Base-by-base conservation (phyloP, 2,888 invertebrate species). In the Polyommatus icarus region DNA sequence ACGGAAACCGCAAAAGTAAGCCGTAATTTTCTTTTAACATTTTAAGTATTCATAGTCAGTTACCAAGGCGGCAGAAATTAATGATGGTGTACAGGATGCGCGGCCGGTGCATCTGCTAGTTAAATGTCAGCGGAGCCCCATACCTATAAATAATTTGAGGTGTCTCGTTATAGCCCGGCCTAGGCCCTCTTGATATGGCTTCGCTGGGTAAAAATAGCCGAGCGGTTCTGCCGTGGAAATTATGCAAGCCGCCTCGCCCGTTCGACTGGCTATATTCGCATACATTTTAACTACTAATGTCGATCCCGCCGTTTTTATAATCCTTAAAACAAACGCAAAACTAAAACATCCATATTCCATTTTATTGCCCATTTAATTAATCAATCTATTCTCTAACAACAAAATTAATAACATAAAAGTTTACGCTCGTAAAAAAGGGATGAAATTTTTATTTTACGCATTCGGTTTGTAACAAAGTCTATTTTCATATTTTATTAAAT, bases 61-160 rank as follows among this genome's bases (percentile, higher is more conserved):
- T 88, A 89, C 87, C 83, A 88, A 85, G 89, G 85, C 85, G 84
- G 87, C 87, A 89, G 87, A 90, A 89, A 90, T 90, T 90, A 91
- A 90, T 88, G 86, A 87, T 86, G 86, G 89, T 84, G 82, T 84
- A 84, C 83, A 83, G 83, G 84, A 85, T 84, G 85, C 85, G 83
- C 83, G 84, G 84, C 87, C 84, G 84, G 86, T 86, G 86, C 91
- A 91, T 91, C 90, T 90, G 91, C 90, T 84, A 87, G 79, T 86
- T 90, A 91, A 91, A 92, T 91, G 91, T 91, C 91, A 92, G 90
- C 87, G 87, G 89, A 84, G 86, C 88, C 88, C 85, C 84, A 82
- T 83, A 85, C 87, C 89, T 91, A 91, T 91, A 91, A 91, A 91
- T 92, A 91, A 91, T 91, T 91, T 90, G 88, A 89, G 90, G 86